Conservation (phyloP, 2,797 vertebrate species). For the Eulemur coronatus region DNA sequence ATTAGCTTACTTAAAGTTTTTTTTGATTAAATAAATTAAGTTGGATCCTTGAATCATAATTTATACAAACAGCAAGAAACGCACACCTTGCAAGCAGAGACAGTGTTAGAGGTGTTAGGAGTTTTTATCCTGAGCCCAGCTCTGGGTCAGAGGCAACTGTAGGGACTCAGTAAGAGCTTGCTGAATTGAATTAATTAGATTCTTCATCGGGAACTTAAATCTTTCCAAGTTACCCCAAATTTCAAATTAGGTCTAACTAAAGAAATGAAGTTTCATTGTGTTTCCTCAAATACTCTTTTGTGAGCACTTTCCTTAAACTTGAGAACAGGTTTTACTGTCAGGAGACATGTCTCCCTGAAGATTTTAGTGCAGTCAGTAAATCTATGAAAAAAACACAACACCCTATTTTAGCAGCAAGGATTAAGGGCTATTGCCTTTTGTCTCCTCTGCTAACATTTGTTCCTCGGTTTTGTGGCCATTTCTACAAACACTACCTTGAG, state of each 20-base stretch:
- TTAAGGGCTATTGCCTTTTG: not conserved
- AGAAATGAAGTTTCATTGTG: not conserved
- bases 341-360: conserved; percentile 6
- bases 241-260: conserved; percentile 45
- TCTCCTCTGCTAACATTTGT: conserved; percentile 45
- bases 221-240: conserved; percentile 13
- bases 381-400: conserved; percentile 13
- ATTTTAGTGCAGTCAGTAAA: not conserved
- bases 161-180: not conserved
- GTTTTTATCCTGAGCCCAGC: not conserved
- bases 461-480: conserved; percentile 5
- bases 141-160: not conserved
- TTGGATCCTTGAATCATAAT: conserved; percentile 17
- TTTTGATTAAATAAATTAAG: not conserved
- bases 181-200: conserved; percentile 17
- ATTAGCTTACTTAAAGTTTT: conserved; percentile 35
- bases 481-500: not conserved
- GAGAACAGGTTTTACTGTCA: not conserved
- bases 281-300: not conserved
- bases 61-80: not conserved
- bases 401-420: not conserved
- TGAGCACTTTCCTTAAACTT: not conserved
- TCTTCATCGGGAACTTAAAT: conserved; percentile 25
- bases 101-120: not conserved
- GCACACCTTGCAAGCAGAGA: not conserved